Evolutionary conservation across 2,113 vertebrate genomes (phyloP).

Genomic region (Hippocampus abdominalis): DNA sequence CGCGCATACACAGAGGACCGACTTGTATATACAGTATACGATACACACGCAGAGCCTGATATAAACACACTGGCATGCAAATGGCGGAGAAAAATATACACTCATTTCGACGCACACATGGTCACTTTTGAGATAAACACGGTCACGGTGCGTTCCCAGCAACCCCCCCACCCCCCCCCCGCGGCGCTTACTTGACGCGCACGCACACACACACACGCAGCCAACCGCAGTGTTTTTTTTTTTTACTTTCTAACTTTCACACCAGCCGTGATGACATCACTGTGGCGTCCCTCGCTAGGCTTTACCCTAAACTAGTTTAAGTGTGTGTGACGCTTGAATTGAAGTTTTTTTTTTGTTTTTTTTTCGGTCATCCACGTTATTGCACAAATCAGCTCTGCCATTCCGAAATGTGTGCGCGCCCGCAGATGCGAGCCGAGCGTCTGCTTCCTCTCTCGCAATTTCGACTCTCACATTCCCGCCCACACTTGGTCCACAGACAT

Average conservation of each 20-base stretch:
- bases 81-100: constrained; percentile 62
- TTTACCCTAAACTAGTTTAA: constrained; percentile 20
- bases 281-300: not conserved
- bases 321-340: constrained; percentile 21
- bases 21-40: constrained; percentile 66
- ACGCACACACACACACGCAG: constrained; percentile 24
- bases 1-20: constrained; percentile 40
- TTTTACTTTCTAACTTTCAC: constrained; percentile 25
- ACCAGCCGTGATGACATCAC: constrained; percentile 33
- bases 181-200: constrained; percentile 40
- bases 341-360: too few relatives aligned
- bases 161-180: too few relatives aligned
- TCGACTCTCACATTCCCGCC: constrained; percentile 42
- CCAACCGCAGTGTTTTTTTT: constrained; percentile 14
- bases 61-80: constrained; percentile 67
- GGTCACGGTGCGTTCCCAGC: constrained; percentile 47
- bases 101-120: constrained; percentile 40
- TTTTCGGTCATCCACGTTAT: constrained; percentile 28
- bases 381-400: constrained; percentile 28
- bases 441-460: constrained; percentile 50
- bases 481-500: constrained; percentile 56
- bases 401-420: constrained; percentile 1
- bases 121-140: constrained; percentile 55
- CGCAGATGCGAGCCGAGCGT: constrained; percentile 24
- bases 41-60: constrained; percentile 53